Percentiles rank a stretch among this genome's conserved stretches.
phyloP scores from a whole-genome alignment of 2,113 vertebrate genomes.

The Poicephalus gulielmi region DNA sequence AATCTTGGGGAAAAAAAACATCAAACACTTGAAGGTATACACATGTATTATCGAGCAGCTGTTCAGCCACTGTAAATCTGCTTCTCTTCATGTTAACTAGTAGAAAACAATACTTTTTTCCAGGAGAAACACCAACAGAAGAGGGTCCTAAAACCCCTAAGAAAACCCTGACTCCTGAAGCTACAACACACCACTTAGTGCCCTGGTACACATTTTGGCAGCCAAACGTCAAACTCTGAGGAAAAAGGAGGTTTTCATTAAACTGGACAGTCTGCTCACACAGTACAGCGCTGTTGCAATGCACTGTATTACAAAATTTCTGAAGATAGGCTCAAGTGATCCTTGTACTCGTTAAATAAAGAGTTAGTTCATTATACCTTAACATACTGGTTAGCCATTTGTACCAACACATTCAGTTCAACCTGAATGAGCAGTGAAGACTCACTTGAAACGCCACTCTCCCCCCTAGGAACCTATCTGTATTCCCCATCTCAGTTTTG shows the following conservation, averaged over 20 bases:
- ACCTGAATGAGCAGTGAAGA: not conserved
- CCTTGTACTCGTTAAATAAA: not conserved
- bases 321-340: not conserved
- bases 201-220: not conserved
- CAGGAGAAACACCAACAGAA: not conserved
- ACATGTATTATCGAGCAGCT: constrained; percentile 19
- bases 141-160: not conserved
- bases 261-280: not conserved
- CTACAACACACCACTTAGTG: not conserved
- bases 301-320: not conserved
- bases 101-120: not conserved
- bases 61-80: not conserved
- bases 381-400: constrained; percentile 6
- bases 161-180: not conserved
- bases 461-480: not conserved
- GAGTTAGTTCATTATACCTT: not conserved
- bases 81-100: not conserved
- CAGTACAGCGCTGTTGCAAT: not conserved
- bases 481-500: not conserved
- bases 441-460: not conserved
- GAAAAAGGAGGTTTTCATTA: not conserved
- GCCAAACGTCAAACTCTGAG: not conserved
- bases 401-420: not conserved
- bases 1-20: not conserved
- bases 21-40: not conserved